Evolutionary conservation across 2,797 vertebrate genomes (phyloP).

Genomic region (Neostethus bicornis): DNA sequence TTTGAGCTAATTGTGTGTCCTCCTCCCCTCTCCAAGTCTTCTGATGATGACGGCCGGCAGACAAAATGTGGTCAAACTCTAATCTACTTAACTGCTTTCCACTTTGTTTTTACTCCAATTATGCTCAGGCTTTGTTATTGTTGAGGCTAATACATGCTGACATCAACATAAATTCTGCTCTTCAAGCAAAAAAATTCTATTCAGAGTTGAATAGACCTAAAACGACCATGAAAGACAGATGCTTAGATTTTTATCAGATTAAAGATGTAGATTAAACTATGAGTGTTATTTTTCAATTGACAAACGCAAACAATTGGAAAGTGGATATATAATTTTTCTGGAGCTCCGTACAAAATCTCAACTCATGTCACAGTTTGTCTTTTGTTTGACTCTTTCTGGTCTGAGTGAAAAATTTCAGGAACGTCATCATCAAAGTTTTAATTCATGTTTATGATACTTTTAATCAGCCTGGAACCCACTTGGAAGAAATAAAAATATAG

Average conservation of each 20-base stretch:
- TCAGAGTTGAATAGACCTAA: conserved; percentile 16
- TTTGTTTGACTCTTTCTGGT: neutral
- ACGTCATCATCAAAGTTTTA: no score
- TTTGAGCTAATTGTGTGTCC: conserved; percentile 70
- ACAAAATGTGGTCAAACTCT: conserved; percentile 64
- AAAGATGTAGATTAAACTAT: neutral
- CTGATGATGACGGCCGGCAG: conserved; percentile 41
- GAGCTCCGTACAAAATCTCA: neutral
- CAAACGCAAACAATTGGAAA: neutral
- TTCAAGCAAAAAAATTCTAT: conserved; percentile 26
- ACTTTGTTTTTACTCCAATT: conserved; percentile 67
- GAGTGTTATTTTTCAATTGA: neutral
- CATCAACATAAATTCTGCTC: conserved; percentile 36
- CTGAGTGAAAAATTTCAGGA: no score
- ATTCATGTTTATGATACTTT: no score
- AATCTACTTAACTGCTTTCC: conserved; percentile 74
- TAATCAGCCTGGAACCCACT: no score
- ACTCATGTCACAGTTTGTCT: neutral
- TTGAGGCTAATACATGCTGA: conserved; percentile 44
- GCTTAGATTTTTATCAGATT: conserved; percentile 4
- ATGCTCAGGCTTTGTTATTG: conserved; percentile 40
- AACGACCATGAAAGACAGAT: neutral
- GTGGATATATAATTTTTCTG: neutral
- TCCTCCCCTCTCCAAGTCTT: conserved; percentile 24
- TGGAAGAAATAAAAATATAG: no score